Evolutionary conservation across 2,797 vertebrate genomes (phyloP), one percentile per base, ranked within the genome.

Genomic region (Centroberyx gerrardi): DNA sequence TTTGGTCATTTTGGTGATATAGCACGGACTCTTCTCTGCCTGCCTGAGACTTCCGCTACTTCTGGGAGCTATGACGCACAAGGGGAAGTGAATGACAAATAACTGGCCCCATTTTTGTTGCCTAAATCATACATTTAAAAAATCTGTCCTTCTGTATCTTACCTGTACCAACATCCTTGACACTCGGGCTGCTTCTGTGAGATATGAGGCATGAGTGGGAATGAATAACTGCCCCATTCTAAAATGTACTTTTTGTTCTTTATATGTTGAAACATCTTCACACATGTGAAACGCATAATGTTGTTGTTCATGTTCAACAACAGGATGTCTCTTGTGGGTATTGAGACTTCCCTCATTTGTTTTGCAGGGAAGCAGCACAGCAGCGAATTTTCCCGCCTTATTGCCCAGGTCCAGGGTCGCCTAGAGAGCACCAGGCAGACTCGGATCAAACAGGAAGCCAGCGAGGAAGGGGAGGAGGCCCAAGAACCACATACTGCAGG

Each of bases 291-390:
- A 22, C 46, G 17, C 27, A 33, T 29, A 27, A 51, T n/a, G 53
- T 53, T 36, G 53, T 53, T 28, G 60, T 62, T 48, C 28, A n/a
- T 54, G 27, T 68, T 60, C n/a, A 22, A 18, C 22, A 55, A 55
- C 22, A 55, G 53, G 53, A 52, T 22, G n/a, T 38, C 15, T 60
- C 7, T 12, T 27, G 63, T 53, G 49, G 15, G 15, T 44, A 48
- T 31, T n/a, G 17, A 62, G 15, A 62, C 48, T 3, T 63, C 44
- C 49, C 49, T 42, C 49, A 22, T 80, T 9, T 64, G 27, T 73
- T 48, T 81, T 40, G 31, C 87, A 96, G 95, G 95, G 40, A 95
- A 94, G 85, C 86, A 95, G 83, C 90, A 96, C 88, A 93, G 87
- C 81, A 86, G 75, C 2, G 94, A 95, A 60, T 96, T 95, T 63